These are phyloP conservation scores for Gambusia holbrooki DNA, from an alignment of 2,113 vertebrate genomes.

Conservation along the genomic window DNA sequence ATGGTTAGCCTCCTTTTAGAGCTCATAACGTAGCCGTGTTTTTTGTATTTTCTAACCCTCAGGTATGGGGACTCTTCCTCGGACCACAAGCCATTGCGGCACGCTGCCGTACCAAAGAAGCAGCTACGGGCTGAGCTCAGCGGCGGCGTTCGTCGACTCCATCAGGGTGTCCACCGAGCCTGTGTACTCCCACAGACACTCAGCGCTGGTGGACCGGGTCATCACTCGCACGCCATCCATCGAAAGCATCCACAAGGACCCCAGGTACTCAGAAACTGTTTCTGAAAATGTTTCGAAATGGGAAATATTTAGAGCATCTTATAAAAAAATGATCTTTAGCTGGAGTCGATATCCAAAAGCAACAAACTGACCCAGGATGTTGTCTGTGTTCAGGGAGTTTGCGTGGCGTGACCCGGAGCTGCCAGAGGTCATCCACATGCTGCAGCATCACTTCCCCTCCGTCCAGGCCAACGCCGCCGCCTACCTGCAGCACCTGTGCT, in stretches of 20 bases:
- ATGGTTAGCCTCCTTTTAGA: background rate
- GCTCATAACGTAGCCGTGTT: background rate
- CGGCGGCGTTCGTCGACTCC: conserved; percentile 87
- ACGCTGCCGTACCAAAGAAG: conserved; percentile 94
- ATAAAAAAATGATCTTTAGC: too few species aligned
- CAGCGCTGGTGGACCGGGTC: conserved; percentile 80
- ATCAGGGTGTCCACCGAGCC: conserved; percentile 84
- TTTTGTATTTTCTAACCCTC: background rate
- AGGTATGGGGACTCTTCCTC: conserved; percentile 85
- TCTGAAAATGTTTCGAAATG: background rate
- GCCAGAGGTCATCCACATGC: conserved; percentile 89
- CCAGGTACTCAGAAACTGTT: conserved; percentile 78
- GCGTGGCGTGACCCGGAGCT: conserved; percentile 95
- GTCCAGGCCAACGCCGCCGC: conserved; percentile 97
- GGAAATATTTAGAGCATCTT: background rate
- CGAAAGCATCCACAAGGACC: conserved; percentile 97
- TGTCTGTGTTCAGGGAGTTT: conserved; percentile 72
- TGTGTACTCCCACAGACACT: conserved; percentile 75
- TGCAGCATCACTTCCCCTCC: conserved; percentile 89
- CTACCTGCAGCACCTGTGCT: conserved; percentile 97
- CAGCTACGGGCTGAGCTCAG: conserved; percentile 85
- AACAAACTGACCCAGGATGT: background rate
- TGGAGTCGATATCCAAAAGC: background rate
- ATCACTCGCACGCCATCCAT: conserved; percentile 92
- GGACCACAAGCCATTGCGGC: conserved; percentile 91